Evolutionary conservation across 1,140 invertebrate species (phyloP), one percentile per base, ranked within the genome.

Genomic region (Brachionus rubens): DNA sequence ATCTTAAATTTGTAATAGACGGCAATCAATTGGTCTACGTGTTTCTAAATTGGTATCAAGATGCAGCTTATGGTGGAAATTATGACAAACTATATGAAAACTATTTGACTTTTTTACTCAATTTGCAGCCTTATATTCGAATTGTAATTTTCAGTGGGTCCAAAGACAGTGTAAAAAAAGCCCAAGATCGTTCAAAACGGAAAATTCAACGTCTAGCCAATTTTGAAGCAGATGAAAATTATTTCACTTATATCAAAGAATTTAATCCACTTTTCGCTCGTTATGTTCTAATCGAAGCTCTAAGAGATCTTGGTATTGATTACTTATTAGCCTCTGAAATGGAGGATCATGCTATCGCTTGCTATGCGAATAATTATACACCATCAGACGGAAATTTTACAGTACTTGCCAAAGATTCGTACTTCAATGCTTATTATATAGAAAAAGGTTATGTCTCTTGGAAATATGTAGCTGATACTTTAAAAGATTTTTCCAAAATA

Each of bases 381-480:
- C 30, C 28, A 21, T 16, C n/a, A 3, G 36, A 59, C 4, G 54
- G 54, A 12, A 33, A 33, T 36, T 59, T 59, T 59, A 59, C 54
- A 33, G 33, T 59, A n/a, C 2, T 59, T 9, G 33, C 54, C 12
- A 59, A 21, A n/a, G 54, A 59, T 4, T 33, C 54, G 10, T 59
- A 59, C 36, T 59, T 59, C 16, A 59, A 36, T 59, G 54, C 21
- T 33, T 59, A 59, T 19, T 59, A 59, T 21, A 33, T 59, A n/a
- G 54, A 59, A 59, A 59, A 59, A 19, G 54, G 54, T 19, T 59
- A 59, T 36, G 54, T 59, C 16, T 59, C 54, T 16, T 59, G 54
- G 54, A 59, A n/a, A 36, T 59, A 59, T 59, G 54, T 59, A n/a
- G 12, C 28, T 12, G 54, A 59, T 21, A 59, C 36, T 36, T 59